Evolutionary conservation across 2,888 invertebrate genomes (phyloP).

Genomic region (Acholoe squamosa): DNA sequence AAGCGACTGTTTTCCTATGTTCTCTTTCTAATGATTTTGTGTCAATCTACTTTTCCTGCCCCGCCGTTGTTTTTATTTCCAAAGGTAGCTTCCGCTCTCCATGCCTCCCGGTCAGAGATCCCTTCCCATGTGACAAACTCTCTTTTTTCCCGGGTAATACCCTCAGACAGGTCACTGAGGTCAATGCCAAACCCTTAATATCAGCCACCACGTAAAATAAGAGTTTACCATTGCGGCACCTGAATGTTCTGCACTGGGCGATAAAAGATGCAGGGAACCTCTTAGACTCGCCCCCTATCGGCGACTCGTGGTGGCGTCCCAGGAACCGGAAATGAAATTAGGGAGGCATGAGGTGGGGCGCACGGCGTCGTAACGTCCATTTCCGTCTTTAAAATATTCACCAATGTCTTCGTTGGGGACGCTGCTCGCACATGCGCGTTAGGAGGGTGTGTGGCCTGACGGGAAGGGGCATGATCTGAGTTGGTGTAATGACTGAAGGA

Average conservation of each 20-base stretch:
- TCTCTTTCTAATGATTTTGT: too few species aligned
- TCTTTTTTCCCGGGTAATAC: neutral
- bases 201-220: neutral
- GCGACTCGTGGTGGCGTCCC: neutral
- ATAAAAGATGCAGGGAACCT: conserved; percentile 14
- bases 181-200: neutral
- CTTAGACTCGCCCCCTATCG: conserved; percentile 51
- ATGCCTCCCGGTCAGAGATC: neutral
- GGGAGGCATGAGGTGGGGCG: neutral
- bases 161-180: neutral
- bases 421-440: conserved; percentile 13
- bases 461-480: neutral
- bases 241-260: neutral
- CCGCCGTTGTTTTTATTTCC: too few species aligned
- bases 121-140: neutral
- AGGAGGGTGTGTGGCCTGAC: neutral
- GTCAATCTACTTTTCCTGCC: too few species aligned
- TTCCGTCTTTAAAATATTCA: conserved; percentile 54
- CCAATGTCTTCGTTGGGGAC: conserved; percentile 36
- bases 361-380: conserved; percentile 48
- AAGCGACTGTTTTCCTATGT: too few species aligned
- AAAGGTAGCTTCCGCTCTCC: too few species aligned
- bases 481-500: neutral
- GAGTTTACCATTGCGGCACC: neutral
- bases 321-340: conserved; percentile 46